These are phyloP conservation scores for Leptinotarsa defecta DNA, from an alignment of 1,140 invertebrate genomes.

Conservation along the genomic window DNA sequence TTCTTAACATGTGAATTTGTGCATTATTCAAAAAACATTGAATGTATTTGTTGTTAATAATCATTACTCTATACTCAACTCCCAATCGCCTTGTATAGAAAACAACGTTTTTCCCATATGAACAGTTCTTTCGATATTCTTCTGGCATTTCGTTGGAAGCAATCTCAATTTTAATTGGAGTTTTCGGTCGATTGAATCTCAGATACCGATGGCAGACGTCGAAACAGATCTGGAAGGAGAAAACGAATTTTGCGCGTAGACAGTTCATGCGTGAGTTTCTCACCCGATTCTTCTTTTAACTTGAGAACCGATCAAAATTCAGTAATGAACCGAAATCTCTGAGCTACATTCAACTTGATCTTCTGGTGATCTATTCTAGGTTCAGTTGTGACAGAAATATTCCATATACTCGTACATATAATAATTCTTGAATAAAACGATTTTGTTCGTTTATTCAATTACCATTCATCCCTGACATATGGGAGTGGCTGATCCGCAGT, in stretches of 20 bases:
- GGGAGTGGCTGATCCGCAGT: neutral
- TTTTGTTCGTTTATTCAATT: neutral
- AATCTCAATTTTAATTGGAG: slow-evolving; percentile 36
- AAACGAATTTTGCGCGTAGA: slow-evolving; percentile 8
- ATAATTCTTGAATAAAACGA: no score
- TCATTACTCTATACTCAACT: neutral
- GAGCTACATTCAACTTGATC: slow-evolving; percentile 17
- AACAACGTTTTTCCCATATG: slow-evolving; percentile 24
- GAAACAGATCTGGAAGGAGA: slow-evolving; percentile 28
- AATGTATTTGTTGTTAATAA: neutral
- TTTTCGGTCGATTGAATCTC: slow-evolving; percentile 33
- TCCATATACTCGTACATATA: no score
- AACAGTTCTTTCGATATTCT: slow-evolving; percentile 28
- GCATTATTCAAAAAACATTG: neutral
- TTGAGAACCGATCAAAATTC: slow-evolving; percentile 26
- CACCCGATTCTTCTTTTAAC: slow-evolving; percentile 25
- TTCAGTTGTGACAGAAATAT: no score
- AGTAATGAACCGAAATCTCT: slow-evolving; percentile 29
- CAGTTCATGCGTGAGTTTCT: slow-evolving; percentile 29
- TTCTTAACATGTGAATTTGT: no score
- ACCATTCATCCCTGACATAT: no score
- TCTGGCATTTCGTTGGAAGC: slow-evolving; percentile 25
- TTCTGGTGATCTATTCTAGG: no score
- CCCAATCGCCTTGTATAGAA: neutral
- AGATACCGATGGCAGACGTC: slow-evolving; percentile 31